Conservation (phyloP, 1,140 invertebrate species). For the Lanistes nyassanus region DNA sequence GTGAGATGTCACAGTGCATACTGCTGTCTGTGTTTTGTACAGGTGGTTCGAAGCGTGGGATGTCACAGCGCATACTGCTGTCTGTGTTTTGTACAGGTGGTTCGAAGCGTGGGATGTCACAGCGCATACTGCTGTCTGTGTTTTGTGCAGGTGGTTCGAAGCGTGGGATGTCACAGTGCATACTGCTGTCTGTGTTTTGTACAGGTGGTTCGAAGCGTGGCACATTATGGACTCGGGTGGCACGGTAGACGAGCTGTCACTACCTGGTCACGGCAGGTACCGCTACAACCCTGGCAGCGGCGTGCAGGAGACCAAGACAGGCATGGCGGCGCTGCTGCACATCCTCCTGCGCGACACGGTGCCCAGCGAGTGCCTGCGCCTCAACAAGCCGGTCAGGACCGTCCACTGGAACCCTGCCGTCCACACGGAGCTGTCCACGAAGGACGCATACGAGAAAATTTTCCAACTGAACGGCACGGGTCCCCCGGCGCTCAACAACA, state of each 20-base stretch:
- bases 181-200: background rate
- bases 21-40: too few species aligned
- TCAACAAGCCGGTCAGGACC: slow-evolving; percentile 10
- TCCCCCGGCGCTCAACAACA: background rate
- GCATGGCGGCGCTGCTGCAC: slow-evolving; percentile 14
- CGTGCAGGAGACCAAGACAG: background rate
- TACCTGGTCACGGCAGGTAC: slow-evolving; percentile 11
- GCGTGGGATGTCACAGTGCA: too few species aligned
- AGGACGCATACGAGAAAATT: background rate
- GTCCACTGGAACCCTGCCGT: background rate
- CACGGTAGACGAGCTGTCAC: slow-evolving; percentile 13
- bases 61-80: too few species aligned
- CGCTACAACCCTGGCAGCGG: slow-evolving; percentile 10
- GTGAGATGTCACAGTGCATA: background rate
- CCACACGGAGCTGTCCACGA: background rate
- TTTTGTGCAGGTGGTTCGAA: too few species aligned
- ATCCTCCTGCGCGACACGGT: background rate
- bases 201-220: slow-evolving; percentile 20
- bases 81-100: background rate
- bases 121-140: background rate
- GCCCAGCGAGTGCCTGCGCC: background rate
- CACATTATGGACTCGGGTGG: slow-evolving; percentile 9
- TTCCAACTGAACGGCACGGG: background rate
- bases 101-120: too few species aligned
- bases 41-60: background rate